Evolutionary conservation across 2,888 invertebrate genomes (phyloP), one percentile per base, ranked within the genome.

Genomic region (Blera fallax): DNA sequence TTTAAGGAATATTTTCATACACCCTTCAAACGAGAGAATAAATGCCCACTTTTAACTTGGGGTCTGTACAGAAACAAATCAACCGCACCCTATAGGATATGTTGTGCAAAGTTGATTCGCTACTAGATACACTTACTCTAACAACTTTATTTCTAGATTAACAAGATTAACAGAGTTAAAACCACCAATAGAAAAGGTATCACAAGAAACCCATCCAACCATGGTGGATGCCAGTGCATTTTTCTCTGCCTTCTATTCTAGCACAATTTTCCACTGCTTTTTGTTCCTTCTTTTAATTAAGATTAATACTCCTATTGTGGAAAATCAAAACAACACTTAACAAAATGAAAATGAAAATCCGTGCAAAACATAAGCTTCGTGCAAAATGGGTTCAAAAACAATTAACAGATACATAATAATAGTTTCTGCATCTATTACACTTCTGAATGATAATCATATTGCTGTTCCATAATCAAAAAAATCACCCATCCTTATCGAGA

Each of bases 401-500:
- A 73, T 54, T 72, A 73, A 52, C 52, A 67, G 56, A 64, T 43
- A 43, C 45, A 27, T 11, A n/a, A 32, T 72, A 48, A 43, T 54
- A 40, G 37, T 50, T 70, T 74, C 58, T 78, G 29, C 52, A 70
- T 79, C 43, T 64, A 60, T 73, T 83, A 29, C 56, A 56, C 65
- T 29, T 58, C 43, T 50, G 24, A 70, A 74, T 80, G 79, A 80
- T 84, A 74, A 80, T 80, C 58, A 80, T 54, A 74, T 72, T 69
- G 69, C 64, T 73, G 52, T 78, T 83, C 62, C 73, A 78, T 80
- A 84, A 84, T 84, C 74, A 84, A 80, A 80, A 76, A 74, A 70
- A 70, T 34, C 81, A 85, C 40, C 85, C 85, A 85, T 85, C 85
- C 85, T 67, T 81, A 69, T 77, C 85, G 60, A 67, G 52, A 70